Evolutionary conservation across 2,888 invertebrate genomes (phyloP), one percentile per base, ranked within the genome.

Genomic region (Litoditis marina): DNA sequence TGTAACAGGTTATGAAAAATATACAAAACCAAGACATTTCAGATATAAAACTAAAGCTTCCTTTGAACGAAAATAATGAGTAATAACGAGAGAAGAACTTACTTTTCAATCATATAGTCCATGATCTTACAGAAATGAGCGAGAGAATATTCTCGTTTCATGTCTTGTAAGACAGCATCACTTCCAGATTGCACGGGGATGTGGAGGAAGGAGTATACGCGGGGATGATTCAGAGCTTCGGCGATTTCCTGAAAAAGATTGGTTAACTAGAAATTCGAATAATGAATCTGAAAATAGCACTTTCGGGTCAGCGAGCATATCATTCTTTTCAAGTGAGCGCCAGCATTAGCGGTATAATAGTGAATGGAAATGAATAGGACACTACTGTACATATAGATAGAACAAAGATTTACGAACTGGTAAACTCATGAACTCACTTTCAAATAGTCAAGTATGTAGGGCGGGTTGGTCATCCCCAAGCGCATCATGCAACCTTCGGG

Each of bases 131-230:
- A 89, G 83, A 98, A 98, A 81, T 98, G 94, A 0, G 87, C 88
- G n/a, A 90, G 84, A 8, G 89, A 89, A 85, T 98, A 98, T 84
- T 98, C 95, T 36, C 98, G 86, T 85, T 92, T 93, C 96, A 98
- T 98, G 73, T 95, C 95, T 0, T 56, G 66, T 5, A 98, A 85
- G 3, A 98, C 94, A 61, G 89, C 88, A 85, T 98, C 94, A 78
- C 94, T 94, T n/a, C 93, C 96, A 0, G 93, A 91, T 85, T 98
- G 96, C 0, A 98, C 94, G 0, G 98, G 96, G 22, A 98, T 91
- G 84, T 98, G 98, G 0, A 98, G 88, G 83, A 98, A 98, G 65
- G 92, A 89, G 83, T 96, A 96, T 0, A 96, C 94, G 63, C 90
- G 86, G 0, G 92, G 92, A 84, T 94, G 92, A 56, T 80, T 77